Percentiles rank a stretch among this genome's conserved stretches.
Conservation (phyloP, 1,140 invertebrate species). For the Chrysopa pallens region DNA sequence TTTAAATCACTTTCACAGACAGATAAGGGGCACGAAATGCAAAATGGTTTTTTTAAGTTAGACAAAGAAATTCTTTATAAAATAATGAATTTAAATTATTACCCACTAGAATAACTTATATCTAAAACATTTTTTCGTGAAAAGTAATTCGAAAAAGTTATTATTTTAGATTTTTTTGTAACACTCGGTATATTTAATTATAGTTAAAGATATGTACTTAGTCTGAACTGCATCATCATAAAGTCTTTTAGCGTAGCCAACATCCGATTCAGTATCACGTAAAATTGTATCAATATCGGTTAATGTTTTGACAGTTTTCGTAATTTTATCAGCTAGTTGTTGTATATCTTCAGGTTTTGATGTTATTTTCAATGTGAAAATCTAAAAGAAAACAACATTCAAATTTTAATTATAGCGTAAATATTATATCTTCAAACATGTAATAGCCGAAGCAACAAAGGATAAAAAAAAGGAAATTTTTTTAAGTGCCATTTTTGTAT, state of each 20-base stretch:
- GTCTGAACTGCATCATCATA: slow-evolving; percentile 58
- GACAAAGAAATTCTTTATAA: too few species aligned
- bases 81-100: too few species aligned
- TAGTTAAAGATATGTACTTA: slow-evolving; percentile 35
- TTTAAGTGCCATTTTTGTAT: too few species aligned
- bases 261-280: slow-evolving; percentile 60
- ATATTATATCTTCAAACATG: too few species aligned
- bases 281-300: slow-evolving; percentile 84
- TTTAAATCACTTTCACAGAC: too few species aligned
- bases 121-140: background rate
- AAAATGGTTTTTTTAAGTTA: too few species aligned
- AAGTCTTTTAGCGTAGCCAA: slow-evolving; percentile 50
- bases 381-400: too few species aligned
- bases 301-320: slow-evolving; percentile 64
- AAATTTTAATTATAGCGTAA: too few species aligned
- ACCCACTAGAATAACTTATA: background rate
- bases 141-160: background rate
- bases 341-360: slow-evolving; percentile 72
- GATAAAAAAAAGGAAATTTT: too few species aligned
- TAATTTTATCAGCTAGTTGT: slow-evolving; percentile 64
- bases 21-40: too few species aligned
- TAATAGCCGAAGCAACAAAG: too few species aligned
- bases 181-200: slow-evolving; percentile 1
- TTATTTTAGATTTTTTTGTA: background rate
- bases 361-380: slow-evolving; percentile 33